These are phyloP conservation scores for Aplocera efformata DNA, from an alignment of 2,888 invertebrate species.

Conservation along the genomic window DNA sequence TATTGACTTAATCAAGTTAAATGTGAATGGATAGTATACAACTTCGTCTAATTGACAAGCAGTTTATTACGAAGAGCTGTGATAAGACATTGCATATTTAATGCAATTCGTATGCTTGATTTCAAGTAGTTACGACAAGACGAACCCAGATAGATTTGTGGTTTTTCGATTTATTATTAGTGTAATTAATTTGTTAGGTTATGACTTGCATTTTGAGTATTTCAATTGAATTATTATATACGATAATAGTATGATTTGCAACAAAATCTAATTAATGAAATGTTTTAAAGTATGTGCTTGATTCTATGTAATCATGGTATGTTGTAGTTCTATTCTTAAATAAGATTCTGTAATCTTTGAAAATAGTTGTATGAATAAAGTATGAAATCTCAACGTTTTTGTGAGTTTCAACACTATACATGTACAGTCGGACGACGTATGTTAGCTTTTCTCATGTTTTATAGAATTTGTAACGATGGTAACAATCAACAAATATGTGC, in stretches of 20 bases:
- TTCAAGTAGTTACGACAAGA: constrained; percentile 15
- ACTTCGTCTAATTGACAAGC: constrained; percentile 56
- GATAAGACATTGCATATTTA: constrained; percentile 54
- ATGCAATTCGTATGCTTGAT: constrained; percentile 41
- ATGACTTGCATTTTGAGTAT: constrained; percentile 50
- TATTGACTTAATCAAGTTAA: too few species aligned
- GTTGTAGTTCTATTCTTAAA: constrained; percentile 47
- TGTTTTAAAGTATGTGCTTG: constrained; percentile 41
- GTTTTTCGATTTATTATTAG: constrained; percentile 40
- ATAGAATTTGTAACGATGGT: too few species aligned
- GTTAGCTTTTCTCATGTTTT: too few species aligned
- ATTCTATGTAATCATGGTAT: constrained; percentile 52
- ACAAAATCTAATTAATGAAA: constrained; percentile 15
- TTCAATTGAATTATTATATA: constrained; percentile 22
- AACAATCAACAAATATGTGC: too few species aligned
- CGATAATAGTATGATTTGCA: constrained; percentile 8
- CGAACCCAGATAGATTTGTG: constrained; percentile 49
- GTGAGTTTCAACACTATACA: background rate
- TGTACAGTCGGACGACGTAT: too few species aligned
- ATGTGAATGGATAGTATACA: constrained; percentile 43
- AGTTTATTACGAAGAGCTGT: constrained; percentile 69
- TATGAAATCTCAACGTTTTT: constrained; percentile 10
- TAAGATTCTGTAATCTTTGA: constrained; percentile 34
- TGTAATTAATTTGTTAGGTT: constrained; percentile 43
- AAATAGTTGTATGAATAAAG: constrained; percentile 31